These are phyloP conservation scores for Mus spretus DNA, from an alignment of 2,797 vertebrate genomes.

Conservation along the genomic window DNA sequence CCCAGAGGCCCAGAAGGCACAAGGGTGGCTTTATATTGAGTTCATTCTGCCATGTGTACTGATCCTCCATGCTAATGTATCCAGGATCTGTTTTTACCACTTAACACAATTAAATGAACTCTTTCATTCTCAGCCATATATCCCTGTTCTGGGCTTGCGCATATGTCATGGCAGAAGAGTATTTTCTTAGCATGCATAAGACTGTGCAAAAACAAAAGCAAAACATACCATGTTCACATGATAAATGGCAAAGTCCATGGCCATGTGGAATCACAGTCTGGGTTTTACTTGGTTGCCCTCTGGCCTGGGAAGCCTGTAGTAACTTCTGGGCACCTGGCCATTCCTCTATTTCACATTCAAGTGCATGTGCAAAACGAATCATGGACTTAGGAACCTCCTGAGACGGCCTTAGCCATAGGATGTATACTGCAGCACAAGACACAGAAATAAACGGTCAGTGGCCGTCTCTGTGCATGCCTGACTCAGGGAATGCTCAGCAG, in stretches of 20 bases:
- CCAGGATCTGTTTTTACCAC: not conserved
- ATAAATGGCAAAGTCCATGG: not conserved
- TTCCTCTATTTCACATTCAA: not conserved
- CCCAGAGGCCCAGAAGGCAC: not conserved
- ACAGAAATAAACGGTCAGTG: not conserved
- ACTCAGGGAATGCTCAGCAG: not conserved
- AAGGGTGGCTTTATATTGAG: not conserved
- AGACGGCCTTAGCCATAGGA: not conserved
- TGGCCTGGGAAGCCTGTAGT: not conserved
- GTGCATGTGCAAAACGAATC: not conserved
- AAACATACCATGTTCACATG: not conserved
- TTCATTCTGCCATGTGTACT: not conserved
- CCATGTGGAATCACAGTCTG: not conserved
- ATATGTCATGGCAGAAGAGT: not conserved
- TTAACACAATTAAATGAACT: not conserved
- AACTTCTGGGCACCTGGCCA: not conserved
- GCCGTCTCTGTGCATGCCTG: not conserved
- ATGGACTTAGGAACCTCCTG: not conserved
- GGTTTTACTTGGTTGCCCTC: not conserved
- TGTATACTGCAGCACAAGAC: not conserved
- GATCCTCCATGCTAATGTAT: not conserved
- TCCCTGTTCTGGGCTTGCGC: not conserved
- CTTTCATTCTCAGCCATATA: not conserved
- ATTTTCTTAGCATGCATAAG: not conserved
- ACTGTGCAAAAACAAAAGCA: not conserved